Evolutionary conservation across 2,113 vertebrate species (phyloP), one percentile per base, ranked within the genome.

Genomic region (Cynopterus brachyotis): DNA sequence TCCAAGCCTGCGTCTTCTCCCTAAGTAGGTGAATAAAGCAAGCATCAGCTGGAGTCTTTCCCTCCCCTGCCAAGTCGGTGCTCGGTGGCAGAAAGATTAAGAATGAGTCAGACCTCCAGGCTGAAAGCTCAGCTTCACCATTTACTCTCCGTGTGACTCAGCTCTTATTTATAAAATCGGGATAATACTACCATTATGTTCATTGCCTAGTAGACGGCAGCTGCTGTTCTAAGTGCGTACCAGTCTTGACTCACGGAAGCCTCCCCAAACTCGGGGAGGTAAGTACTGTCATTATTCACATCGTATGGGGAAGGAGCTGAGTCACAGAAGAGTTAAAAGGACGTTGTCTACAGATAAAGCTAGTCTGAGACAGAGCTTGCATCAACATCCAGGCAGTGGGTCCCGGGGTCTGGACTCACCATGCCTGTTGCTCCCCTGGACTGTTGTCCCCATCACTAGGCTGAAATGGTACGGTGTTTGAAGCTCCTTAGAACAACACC

Each of bases 361-460:
- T 0, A 2, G 32, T 15, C 3, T 6, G 15, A 13, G 45, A 53
- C 9, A 2, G 15, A 67, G 45, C 16, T 16, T 10, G 28, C 5
- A 15, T 5, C 30, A n/a, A 17, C 50, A 64, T 11, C 28, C 3
- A 19, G 8, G 42, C 6, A 1, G 24, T 20, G 5, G 28, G 4
- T 26, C 19, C 2, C 19, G 10, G 47, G 15, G 9, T 40, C 42
- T n/a, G 9, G 4, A 4, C 15, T 76, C n/a, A 15, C 62, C 22
- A 13, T 0, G 0, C 1, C 4, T 32, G 73, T 42, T 57, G 6
- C 3, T 28, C 62, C 55, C 35, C 6, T 1, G 30, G 22, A 15
- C 19, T 1, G 0, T 0, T 24, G 10, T 9, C 37, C 17, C 24
- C 3, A 0, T 1, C 37, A 9, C 7, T 24, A 30, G 62, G 37